Percentiles rank a stretch among this genome's conserved stretches.
Evolutionary conservation across 2,113 vertebrate genomes (phyloP).

Genomic region (Amphiprion percula): DNA sequence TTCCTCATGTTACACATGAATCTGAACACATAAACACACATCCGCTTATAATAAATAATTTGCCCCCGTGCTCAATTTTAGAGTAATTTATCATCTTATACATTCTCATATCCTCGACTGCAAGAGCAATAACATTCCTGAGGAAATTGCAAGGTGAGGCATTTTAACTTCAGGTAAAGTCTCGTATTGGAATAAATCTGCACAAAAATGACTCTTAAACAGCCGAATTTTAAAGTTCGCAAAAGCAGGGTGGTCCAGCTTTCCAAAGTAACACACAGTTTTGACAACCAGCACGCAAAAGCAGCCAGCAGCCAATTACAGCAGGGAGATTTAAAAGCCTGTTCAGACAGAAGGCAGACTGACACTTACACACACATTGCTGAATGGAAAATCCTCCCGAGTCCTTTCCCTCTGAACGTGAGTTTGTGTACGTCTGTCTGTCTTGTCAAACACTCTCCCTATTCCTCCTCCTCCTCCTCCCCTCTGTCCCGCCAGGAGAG

Average conservation of each 20-base stretch:
- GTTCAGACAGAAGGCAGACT: conserved; percentile 37
- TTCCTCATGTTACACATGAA: conserved; percentile 49
- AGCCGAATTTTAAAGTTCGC: neutral
- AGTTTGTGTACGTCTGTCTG: conserved; percentile 41
- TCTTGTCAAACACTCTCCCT: conserved; percentile 63
- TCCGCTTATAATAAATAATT: conserved; percentile 15
- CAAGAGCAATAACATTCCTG: conserved; percentile 14
- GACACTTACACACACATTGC: conserved; percentile 80
- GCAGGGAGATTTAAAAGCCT: conserved; percentile 23
- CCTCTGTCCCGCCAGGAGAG: conserved; percentile 51
- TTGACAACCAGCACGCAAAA: neutral
- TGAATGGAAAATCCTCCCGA: conserved; percentile 65
- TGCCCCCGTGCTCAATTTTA: neutral
- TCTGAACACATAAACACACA: conserved; percentile 7
- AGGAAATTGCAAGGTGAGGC: conserved; percentile 3
- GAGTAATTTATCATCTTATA: neutral
- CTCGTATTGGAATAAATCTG: neutral
- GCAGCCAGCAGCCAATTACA: neutral
- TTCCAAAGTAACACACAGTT: neutral
- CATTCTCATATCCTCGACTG: neutral
- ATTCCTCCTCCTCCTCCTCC: conserved; percentile 29
- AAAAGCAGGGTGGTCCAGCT: neutral
- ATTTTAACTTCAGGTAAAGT: conserved; percentile 16
- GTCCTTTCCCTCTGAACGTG: conserved; percentile 60
- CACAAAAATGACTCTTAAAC: neutral